Base-by-base conservation (phyloP, 2,797 vertebrate species). In the Carcharodon carcharias region DNA sequence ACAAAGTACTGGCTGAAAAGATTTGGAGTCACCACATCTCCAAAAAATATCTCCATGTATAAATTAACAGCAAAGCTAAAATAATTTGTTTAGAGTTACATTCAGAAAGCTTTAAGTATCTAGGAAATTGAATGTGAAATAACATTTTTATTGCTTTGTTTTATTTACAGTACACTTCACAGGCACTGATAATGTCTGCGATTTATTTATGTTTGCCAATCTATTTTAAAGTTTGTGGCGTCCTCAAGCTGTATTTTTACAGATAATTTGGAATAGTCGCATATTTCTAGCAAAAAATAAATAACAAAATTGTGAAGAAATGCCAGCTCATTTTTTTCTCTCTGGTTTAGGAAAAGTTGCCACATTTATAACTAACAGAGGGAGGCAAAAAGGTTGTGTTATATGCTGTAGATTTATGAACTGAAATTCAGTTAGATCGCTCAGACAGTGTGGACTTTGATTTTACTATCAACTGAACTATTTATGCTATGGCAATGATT, bases 181-280 rank as follows among this genome's bases (percentile, higher is more conserved):
- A 95, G 94, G 18, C 67, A 58, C 94, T 77, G 35, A 50, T 95
- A 69, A 95, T 77, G 94, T 73, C 94, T 95, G 69, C 45, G 18
- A 95, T 56, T 95, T 95, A 69, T 95, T 95, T 73, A 54, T 95
- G 69, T 95, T 93, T 95, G 65, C 67, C 50, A 54, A 56, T 95
- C 94, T 95, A 95, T 95, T 95, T 95, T 95, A 95, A 95, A 95
- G 94, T 95, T 95, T 73, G 94, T 95, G 94, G 94, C 94, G 94
- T 54, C 69, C 94, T 73, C 50, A 95, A 77, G 94, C 50, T 54
- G 12, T 73, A 56, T 95, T 73, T 95, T 71, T 71, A 95, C 69
- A 73, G 94, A 95, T 95, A 50, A 77, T 77, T 95, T 95, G 94
- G 67, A 95, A 95, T 95, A 73, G 67, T n/a, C 77, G 69, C 67